Base-by-base conservation (phyloP, 2,797 vertebrate genomes). In the Amblyopsis hoosieri region DNA sequence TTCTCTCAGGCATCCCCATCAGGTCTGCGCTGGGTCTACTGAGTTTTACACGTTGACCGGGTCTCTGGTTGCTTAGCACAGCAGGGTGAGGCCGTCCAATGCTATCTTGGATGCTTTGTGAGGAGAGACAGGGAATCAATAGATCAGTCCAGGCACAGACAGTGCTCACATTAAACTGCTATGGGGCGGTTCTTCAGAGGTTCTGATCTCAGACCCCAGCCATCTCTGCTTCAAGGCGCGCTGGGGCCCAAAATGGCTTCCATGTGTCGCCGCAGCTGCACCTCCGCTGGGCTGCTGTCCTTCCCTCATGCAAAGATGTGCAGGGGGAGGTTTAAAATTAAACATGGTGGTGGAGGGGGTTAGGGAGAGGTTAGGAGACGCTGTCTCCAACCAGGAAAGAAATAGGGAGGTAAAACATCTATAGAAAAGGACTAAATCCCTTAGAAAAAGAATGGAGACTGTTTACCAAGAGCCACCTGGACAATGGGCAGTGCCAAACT, bases 211-310 rank as follows among this genome's bases (percentile, higher is more conserved):
- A 46, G 73, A 75, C 63, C 79, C 62, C 66, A 65, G 76, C 75
- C 64, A 56, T 67, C 72, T 81, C 76, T 59, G 60, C 72, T 85
- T 78, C 54, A 67, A 62, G 64, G 75, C 3, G 55, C 76, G 73
- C 73, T 54, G 52, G 72, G 75, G 69, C 74, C 80, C 75, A 69
- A 89, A 91, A 91, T 90, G 84, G 79, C 77, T 91, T 91, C 88
- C 88, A 90, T 85, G 89, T 90, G 90, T 79, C 37, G 80, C 76
- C 72, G 85, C 81, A 83, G 85, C 83, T 89, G 90, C 83, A 85
- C 84, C 78, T 82, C 79, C 62, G 72, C 78, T 90, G 86, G 87
- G 77, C 74, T 66, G 51, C 74, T 82, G 84, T 87, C 87, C 87
- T 86, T 66, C 85, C 65, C 74, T 71, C 82, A 89, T 87, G 87